Base-by-base conservation (phyloP, 2,888 invertebrate species). In the Aromia moschata region DNA sequence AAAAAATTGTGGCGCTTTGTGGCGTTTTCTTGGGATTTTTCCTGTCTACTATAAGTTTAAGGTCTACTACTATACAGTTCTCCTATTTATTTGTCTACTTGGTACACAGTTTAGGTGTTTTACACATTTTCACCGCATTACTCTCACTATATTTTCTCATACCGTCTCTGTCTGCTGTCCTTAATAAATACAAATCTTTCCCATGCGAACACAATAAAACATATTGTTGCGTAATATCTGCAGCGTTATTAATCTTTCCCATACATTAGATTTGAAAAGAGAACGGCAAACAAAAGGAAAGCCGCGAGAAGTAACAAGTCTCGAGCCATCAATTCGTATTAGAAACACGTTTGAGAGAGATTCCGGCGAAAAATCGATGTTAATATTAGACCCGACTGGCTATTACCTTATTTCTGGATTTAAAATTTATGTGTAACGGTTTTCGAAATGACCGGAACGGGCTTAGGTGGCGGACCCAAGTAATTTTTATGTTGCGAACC, bases 261-360 rank as follows among this genome's bases (percentile, higher is more conserved):
- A 36, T 40, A 51, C 56, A 57, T 60, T 63, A 57, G 43, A 60
- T 59, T 54, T 18, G 40, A 33, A 54, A 38, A 11, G 40, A 51
- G 52, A 58, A 58, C 40, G 40, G 58, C 60, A 58, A 60, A 64
- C 60, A 64, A 60, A 60, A 33, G 60, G 54, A 36, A 56, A 37
- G 38, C n/a, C n/a, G n/a, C 12, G 47, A 58, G 60, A 55, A 60
- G 63, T 63, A 63, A 61, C 61, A 64, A 66, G 65, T 58, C 62
- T 62, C 58, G 18, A 53, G 63, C 58, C 63, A 70, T 70, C 70
- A 68, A 70, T 70, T 70, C 62, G 68, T 67, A 70, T 67, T 67
- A 64, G 59, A 46, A 58, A 55, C 70, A 70, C 68, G 70, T 68
- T 58, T 58, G 63, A 56, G 58, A 59, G 59, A 62, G 67, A 68